These are phyloP conservation scores for Siphonodentalium dalli DNA, from an alignment of 2,888 invertebrate species.

Conservation along the genomic window DNA sequence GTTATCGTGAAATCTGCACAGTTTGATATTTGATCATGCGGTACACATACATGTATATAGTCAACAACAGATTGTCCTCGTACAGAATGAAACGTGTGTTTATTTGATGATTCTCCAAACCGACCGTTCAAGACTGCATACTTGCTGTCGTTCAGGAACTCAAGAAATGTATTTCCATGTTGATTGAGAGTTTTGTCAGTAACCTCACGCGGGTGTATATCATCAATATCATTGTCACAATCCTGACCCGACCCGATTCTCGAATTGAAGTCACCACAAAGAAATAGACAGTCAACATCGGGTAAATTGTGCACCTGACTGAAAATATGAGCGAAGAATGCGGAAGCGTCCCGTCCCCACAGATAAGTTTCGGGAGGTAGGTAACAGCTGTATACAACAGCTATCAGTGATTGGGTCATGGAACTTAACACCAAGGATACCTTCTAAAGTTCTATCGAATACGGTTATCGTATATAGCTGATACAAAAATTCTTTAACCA, in stretches of 20 bases:
- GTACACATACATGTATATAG: not conserved
- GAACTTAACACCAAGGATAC: too few species aligned
- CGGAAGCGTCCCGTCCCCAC: too few species aligned
- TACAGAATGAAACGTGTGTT: not conserved
- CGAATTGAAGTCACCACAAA: not conserved
- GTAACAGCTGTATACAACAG: too few species aligned
- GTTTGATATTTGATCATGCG: not conserved
- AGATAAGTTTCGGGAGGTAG: too few species aligned
- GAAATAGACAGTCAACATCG: not conserved
- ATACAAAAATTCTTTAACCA: too few species aligned
- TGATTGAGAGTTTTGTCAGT: not conserved
- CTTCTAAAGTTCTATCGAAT: too few species aligned
- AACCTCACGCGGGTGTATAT: not conserved
- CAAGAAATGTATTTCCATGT: conserved; percentile 1
- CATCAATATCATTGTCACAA: not conserved
- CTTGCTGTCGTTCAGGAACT: not conserved
- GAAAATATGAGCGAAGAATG: not conserved
- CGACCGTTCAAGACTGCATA: not conserved
- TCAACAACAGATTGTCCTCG: conserved; percentile 4
- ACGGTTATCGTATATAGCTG: too few species aligned
- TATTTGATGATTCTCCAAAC: not conserved
- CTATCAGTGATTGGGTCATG: too few species aligned
- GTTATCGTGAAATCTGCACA: not conserved
- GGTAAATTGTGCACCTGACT: not conserved
- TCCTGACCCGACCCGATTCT: not conserved